Evolutionary conservation across 1,140 invertebrate genomes (phyloP).

Genomic region (Drosophila busckii): DNA sequence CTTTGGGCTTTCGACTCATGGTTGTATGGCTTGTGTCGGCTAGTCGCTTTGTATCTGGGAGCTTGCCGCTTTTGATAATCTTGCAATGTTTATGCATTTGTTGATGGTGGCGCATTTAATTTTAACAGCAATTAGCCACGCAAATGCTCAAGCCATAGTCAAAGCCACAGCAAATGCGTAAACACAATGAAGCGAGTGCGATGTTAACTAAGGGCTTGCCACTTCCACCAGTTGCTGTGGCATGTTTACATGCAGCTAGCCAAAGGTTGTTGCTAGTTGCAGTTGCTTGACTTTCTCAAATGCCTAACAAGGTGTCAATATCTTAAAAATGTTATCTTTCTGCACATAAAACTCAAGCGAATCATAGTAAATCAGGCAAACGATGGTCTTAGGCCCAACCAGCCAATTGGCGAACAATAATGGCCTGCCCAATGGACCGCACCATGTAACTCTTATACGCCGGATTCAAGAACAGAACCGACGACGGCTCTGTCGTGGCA

Average conservation of each 20-base stretch:
- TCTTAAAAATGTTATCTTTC: conserved; percentile 77
- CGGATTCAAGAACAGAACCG: conserved; percentile 69
- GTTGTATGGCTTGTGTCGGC: background rate
- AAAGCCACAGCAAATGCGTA: conserved; percentile 17
- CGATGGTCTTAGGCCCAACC: conserved; percentile 26
- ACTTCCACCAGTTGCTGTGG: conserved; percentile 3
- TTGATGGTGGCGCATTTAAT: conserved; percentile 59
- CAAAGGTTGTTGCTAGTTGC: conserved; percentile 36
- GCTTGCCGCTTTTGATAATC: conserved; percentile 38
- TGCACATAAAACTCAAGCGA: conserved; percentile 76
- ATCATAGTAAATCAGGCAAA: conserved; percentile 75
- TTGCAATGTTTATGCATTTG: conserved; percentile 56
- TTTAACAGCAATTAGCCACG: conserved; percentile 71
- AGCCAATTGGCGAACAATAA: conserved; percentile 43
- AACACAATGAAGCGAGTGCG: conserved; percentile 12
- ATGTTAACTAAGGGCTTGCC: conserved; percentile 20
- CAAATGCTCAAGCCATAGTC: conserved; percentile 17
- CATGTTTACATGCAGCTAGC: conserved; percentile 6
- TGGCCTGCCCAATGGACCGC: conserved; percentile 55
- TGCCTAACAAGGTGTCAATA: conserved; percentile 77
- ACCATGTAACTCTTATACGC: conserved; percentile 66
- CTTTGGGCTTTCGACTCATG: too few relatives aligned
- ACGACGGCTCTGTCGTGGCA: conserved; percentile 45
- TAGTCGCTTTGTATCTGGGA: conserved; percentile 24
- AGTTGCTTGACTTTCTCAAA: conserved; percentile 46